Evolutionary conservation across 2,888 invertebrate species (phyloP).

Genomic region (Tortricodes alternella): DNA sequence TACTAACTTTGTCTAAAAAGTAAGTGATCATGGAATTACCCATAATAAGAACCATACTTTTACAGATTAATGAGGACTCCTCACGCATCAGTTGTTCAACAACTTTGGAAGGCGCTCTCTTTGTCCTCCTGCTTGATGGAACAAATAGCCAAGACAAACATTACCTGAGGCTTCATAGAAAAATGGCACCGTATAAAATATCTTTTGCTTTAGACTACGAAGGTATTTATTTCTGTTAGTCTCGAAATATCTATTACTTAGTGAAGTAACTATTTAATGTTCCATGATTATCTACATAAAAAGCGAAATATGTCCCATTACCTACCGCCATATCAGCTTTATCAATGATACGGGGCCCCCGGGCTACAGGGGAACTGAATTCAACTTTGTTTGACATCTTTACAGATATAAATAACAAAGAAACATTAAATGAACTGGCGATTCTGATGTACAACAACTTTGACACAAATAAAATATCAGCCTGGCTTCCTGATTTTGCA

Average conservation of each 20-base stretch:
- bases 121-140: conserved; percentile 83
- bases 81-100: conserved; percentile 71
- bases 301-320: neutral
- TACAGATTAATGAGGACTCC: conserved; percentile 40
- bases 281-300: too few relatives aligned
- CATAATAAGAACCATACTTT: too few relatives aligned
- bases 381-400: neutral
- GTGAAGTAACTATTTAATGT: too few relatives aligned
- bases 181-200: conserved; percentile 90
- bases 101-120: conserved; percentile 74
- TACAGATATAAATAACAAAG: conserved; percentile 45
- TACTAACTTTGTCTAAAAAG: too few relatives aligned
- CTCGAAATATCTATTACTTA: neutral
- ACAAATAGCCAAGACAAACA: conserved; percentile 77
- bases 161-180: conserved; percentile 85
- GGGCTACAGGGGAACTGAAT: neutral
- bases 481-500: conserved; percentile 58
- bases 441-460: conserved; percentile 54
- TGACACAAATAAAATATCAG: conserved; percentile 52
- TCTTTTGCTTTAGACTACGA: conserved; percentile 80
- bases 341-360: too few relatives aligned
- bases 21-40: too few relatives aligned
- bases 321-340: too few relatives aligned
- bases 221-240: conserved; percentile 49
- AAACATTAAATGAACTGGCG: conserved; percentile 53